Evolutionary conservation across 2,888 invertebrate species (phyloP).

Genomic region (Parnassius glacialis): DNA sequence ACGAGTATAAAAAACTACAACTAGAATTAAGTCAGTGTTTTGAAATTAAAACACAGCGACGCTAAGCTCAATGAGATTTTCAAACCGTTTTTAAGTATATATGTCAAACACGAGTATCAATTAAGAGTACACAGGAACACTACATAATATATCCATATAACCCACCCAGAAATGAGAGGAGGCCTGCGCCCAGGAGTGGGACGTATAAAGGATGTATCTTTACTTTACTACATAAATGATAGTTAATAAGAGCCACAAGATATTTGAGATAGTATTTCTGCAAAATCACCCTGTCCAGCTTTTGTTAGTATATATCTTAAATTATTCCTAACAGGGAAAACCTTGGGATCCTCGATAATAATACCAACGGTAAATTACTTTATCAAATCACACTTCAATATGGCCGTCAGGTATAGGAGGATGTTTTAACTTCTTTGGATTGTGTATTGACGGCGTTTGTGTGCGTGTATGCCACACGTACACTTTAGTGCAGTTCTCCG

Average conservation of each 20-base stretch:
- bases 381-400: conserved; percentile 62
- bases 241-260: conserved; percentile 4
- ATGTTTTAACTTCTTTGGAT: conserved; percentile 81
- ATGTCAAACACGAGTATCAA: neutral
- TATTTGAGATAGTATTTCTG: conserved; percentile 9
- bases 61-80: neutral
- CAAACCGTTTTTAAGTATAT: neutral
- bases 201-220: no score
- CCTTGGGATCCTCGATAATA: conserved; percentile 1
- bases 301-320: neutral
- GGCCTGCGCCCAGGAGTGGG: no score
- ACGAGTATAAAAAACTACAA: conserved; percentile 1
- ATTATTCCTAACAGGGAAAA: conserved; percentile 2
- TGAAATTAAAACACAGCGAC: neutral
- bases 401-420: conserved; percentile 61
- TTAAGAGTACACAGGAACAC: neutral
- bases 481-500: conserved; percentile 95
- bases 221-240: no score
- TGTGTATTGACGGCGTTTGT: conserved; percentile 89
- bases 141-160: neutral
- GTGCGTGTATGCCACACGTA: conserved; percentile 99
- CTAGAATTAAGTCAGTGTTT: neutral
- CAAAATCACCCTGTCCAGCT: conserved; percentile 5
- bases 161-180: no score
- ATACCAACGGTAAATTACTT: neutral